Base-by-base conservation (phyloP, 1,140 invertebrate genomes). In the Nephotettix cincticeps region DNA sequence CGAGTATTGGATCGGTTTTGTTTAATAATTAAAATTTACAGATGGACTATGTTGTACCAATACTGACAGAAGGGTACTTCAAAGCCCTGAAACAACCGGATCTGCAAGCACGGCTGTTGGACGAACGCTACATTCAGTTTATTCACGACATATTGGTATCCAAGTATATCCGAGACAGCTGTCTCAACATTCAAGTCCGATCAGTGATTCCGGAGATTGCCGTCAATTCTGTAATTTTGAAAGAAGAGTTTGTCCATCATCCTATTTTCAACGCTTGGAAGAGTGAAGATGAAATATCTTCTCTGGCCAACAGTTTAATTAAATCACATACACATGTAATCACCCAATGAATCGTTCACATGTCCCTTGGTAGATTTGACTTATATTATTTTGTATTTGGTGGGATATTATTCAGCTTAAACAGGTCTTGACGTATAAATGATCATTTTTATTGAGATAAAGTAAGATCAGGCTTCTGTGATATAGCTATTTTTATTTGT, bases 1-100 rank as follows among this genome's bases (percentile, higher is more conserved):
- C 40, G 40, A 11, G 40, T 43, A n/a, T 69, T n/a, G n/a, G n/a
- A n/a, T n/a, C n/a, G n/a, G n/a, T n/a, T n/a, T n/a, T n/a, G n/a
- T n/a, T n/a, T n/a, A n/a, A n/a, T n/a, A n/a, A n/a, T 36, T 36
- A 36, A 6, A 14, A 36, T 36, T 36, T 70, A 9, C 61, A 71
- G 69, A 61, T 71, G 58, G 69, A 71, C 28, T 71, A 67, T 32
- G 45, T 71, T 17, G 27, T 71, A 25, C 69, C 69, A 25, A 43
- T 71, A 23, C 36, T 71, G 17, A 71, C 69, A 4, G 36, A 58
- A 23, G 32, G 45, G n/a, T 71, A 71, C 28, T 71, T 71, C 29
- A 56, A 19, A 45, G 43, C 61, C 9, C 21, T 71, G 1, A 65
- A 58, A n/a, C 4, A 47, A 19, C 25, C 29, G 4, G 17, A 23